Base-by-base conservation (phyloP, 2,797 vertebrate species). In the Hyperoplus immaculatus region DNA sequence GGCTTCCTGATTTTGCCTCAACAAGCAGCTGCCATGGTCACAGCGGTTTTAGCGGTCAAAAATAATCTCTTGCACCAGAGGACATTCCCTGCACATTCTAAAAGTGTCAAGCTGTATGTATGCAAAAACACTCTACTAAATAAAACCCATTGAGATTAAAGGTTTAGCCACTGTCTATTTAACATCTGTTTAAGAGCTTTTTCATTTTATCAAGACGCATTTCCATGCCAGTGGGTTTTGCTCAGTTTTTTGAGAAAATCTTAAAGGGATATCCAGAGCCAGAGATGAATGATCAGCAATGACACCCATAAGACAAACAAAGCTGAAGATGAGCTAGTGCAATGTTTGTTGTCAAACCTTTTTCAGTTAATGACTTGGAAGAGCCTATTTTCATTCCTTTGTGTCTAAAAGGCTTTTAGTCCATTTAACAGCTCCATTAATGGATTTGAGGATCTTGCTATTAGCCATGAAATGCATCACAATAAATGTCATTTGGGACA, bases 381-480 rank as follows among this genome's bases (percentile, higher is more conserved):
- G 83, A 82, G 79, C 83, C 62, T 72, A 62, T 83, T 90, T 88
- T 77, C 71, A 77, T 84, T 87, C 53, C 78, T 85, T 80, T 78
- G 57, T 58, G 65, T 86, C 80, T 89, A 77, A 88, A 89, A 90
- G 82, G 86, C 74, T 81, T 88, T 72, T 55, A 64, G 65, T 73
- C 43, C 68, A 21, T 75, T 86, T 88, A 93, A 92, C 85, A 81
- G 89, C 84, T 68, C 86, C 87, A 83, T 90, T 94, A 94, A 91
- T 91, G 84, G 90, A 62, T 80, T 69, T 54, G 68, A 85, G 86
- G 62, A 81, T 78, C 69, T 82, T 69, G 79, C 83, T 55, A 80
- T 83, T 51, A 80, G 82, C 60, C 69, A 74, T 78, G 80, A 88
- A 89, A 93, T 93, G 79, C 82, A 92, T 93, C 87, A 89, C 73